Evolutionary conservation across 2,888 invertebrate genomes (phyloP), one percentile per base, ranked within the genome.

Genomic region (Liopterus haemorrhoidalis): DNA sequence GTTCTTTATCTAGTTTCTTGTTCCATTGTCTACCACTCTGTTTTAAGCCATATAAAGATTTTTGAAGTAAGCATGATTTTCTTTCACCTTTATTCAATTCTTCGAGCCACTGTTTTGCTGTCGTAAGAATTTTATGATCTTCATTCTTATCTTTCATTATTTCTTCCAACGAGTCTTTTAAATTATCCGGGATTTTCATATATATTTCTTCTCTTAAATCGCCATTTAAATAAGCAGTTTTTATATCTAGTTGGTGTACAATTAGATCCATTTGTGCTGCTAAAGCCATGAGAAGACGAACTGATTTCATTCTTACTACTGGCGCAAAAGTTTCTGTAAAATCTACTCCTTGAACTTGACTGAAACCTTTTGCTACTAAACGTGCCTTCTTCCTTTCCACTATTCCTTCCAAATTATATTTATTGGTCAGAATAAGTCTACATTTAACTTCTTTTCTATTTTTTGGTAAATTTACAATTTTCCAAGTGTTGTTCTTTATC

Each of bases 261-360:
- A 39, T 12, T 40, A 45, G 32, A 2, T 31, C 30, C 19, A 22
- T 33, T 30, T 45, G 16, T 12, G 30, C 33, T 11, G 45, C 39
- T 18, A 45, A 16, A 5, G 45, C 45, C 21, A 19, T 18, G 25
- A 40, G 6, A 15, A 14, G 2, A 5, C 33, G 18, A 3, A 33
- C 6, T 5, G 43, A 28, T 20, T 32, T 24, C 5, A 48, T 2
- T 16, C 43, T 24, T 16, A 50, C 49, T 21, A 55, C 53, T 8
- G 54, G 56, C 5, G 54, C 41, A 45, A 48, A 55, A 6, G 57
- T 56, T 37, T 60, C 55, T 9, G 36, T 21, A 42, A 52, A 58
- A 46, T 58, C 55, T 22, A 52, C 30, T 15, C 49, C 50, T 44
- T 28, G 27, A 49, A 47, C 41, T 32, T 57, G 57, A 5, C 41